phyloP scores from a whole-genome alignment of 2,888 invertebrate species.

The Ophion ventricosus region DNA sequence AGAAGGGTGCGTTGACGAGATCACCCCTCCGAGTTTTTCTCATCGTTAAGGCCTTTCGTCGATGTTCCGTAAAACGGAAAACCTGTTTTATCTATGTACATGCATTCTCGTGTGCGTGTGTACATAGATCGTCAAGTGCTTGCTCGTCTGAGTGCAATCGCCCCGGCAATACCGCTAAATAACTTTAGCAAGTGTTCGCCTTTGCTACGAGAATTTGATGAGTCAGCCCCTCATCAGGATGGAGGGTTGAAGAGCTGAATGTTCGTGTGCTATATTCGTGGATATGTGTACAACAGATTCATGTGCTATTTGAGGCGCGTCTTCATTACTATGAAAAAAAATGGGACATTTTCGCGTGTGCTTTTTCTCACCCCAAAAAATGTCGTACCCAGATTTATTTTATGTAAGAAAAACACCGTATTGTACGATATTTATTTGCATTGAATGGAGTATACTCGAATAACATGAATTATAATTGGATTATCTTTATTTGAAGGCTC shows the following conservation, averaged over 20 bases:
- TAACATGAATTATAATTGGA: too few species aligned
- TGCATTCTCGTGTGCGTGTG: neutral
- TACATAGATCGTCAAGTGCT: neutral
- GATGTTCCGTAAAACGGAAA: slow-evolving; percentile 29
- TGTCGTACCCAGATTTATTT: neutral
- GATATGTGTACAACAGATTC: neutral
- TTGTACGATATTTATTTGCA: neutral
- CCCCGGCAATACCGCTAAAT: slow-evolving; percentile 26
- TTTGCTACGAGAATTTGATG: slow-evolving; percentile 43
- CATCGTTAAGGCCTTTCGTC: slow-evolving; percentile 44
- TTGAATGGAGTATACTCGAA: too few species aligned
- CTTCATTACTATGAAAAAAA: slow-evolving; percentile 15
- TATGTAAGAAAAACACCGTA: neutral
- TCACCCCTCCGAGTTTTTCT: slow-evolving; percentile 51
- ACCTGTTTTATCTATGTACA: slow-evolving; percentile 8
- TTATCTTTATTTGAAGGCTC: too few species aligned
- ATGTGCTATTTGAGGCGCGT: neutral
- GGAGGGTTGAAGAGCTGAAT: slow-evolving; percentile 4
- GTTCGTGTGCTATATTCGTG: neutral
- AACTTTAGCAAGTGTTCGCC: slow-evolving; percentile 43
- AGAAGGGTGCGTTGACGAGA: slow-evolving; percentile 51
- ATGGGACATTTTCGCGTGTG: neutral
- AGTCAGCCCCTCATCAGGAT: slow-evolving; percentile 19
- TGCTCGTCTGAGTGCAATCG: slow-evolving; percentile 10
- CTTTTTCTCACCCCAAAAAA: neutral